Evolutionary conservation across 2,797 vertebrate genomes (phyloP).

Genomic region (Chaetophractus vellerosus): DNA sequence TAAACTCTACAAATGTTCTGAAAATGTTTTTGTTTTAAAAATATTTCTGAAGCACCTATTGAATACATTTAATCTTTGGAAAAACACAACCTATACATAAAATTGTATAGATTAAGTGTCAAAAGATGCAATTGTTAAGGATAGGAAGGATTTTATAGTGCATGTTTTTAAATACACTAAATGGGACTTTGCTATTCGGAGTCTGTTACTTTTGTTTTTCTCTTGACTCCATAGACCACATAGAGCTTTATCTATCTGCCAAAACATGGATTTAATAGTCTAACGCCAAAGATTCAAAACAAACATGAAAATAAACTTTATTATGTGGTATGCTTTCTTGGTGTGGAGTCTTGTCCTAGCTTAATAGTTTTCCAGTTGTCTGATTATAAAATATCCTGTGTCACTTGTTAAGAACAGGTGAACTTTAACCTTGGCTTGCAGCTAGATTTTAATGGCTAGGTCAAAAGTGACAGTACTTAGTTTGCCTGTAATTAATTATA

Average conservation of each 20-base stretch:
- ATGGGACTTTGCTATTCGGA: neutral
- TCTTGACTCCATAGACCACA: neutral
- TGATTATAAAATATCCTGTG: neutral
- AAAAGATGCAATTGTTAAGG: neutral
- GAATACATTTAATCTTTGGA: slow-evolving; percentile 4
- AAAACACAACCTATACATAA: neutral
- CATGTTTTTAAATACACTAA: slow-evolving; percentile 16
- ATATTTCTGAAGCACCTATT: neutral
- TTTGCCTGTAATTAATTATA: slow-evolving; percentile 37
- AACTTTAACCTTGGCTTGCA: slow-evolving; percentile 6
- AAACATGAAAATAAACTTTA: slow-evolving; percentile 40
- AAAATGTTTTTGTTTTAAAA: neutral
- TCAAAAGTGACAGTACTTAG: neutral
- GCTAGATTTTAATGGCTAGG: neutral
- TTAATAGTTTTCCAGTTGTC: slow-evolving; percentile 43
- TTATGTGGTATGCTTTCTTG: neutral
- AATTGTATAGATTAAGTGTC: neutral
- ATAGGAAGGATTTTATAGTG: neutral
- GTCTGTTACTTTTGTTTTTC: slow-evolving; percentile 8
- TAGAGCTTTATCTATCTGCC: neutral
- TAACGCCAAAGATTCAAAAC: slow-evolving; percentile 18
- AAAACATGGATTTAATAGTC: slow-evolving; percentile 12
- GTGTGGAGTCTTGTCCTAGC: neutral
- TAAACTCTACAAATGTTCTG: slow-evolving; percentile 83
- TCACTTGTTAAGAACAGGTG: neutral